Base-by-base conservation (phyloP, 2,888 invertebrate genomes). In the Microplitis deprimator region DNA sequence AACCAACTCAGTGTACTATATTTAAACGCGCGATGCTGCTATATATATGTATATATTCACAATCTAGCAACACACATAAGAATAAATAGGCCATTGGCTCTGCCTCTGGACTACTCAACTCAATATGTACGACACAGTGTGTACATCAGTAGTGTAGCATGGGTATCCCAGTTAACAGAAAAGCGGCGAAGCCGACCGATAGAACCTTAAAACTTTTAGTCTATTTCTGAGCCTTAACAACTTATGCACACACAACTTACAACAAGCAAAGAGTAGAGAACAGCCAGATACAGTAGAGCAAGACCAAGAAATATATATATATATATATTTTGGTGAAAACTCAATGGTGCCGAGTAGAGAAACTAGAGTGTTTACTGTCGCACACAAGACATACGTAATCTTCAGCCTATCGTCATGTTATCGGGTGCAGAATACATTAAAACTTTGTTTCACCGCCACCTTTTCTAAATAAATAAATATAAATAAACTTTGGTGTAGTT, bases 81-180 rank as follows among this genome's bases (percentile, higher is more conserved):
- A 82, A 84, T 83, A 88, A 89, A 87, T 89, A 89, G 89, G 89
- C 86, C 89, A 89, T 77, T 82, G 81, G 82, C 84, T 84, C 77
- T 77, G 85, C 77, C 29, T 64, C 72, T 59, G 73, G 61, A 29
- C 72, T 71, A 13, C 13, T 67, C 68, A 6, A 41, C 62, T 76
- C 70, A 50, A 13, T 50, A 50, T 50, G 50, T 50, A 50, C 50
- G 50, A 50, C 50, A 50, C 29, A 29, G 29, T 29, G 29, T 29
- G 29, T 29, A 29, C 29, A 20, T 20, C 20, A 29, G 29, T 29
- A 29, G 29, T 29, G 3, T 4, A 29, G 29, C 4, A 29, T 29
- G 50, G 13, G 65, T 74, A 79, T 79, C 72, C 80, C 77, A 71
- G 78, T 79, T 78, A 79, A 77, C 59, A 65, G 13, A 13, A 50